These are phyloP conservation scores for Jacana jacana DNA, from an alignment of 2,113 vertebrate genomes.

Conservation along the genomic window DNA sequence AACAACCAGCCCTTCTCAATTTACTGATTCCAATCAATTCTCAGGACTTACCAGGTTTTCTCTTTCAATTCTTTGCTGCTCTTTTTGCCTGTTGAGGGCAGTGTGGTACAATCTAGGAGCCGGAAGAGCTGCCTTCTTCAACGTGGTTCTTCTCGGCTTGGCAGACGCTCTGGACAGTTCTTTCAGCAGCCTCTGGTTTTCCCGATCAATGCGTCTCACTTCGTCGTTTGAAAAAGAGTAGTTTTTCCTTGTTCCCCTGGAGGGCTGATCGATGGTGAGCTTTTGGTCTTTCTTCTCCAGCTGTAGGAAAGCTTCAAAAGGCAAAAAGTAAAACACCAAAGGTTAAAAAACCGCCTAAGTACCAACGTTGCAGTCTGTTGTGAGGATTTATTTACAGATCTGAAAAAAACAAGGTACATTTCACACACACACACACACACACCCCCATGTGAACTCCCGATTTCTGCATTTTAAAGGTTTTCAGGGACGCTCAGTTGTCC, in stretches of 20 bases:
- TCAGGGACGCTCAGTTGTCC: not conserved
- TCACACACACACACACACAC: too few species aligned
- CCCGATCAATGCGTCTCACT: slow-evolving; percentile 85
- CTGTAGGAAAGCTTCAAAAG: slow-evolving; percentile 79
- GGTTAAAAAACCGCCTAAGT: not conserved
- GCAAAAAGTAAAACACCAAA: not conserved
- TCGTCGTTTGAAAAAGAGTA: slow-evolving; percentile 89
- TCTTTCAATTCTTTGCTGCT: slow-evolving; percentile 90
- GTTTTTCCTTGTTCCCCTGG: slow-evolving; percentile 79
- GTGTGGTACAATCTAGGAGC: slow-evolving; percentile 80
- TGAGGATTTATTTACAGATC: not conserved
- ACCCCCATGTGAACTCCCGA: not conserved
- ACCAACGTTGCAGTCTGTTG: not conserved
- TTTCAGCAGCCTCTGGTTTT: slow-evolving; percentile 90
- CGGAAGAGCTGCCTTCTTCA: slow-evolving; percentile 53
- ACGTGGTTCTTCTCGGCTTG: slow-evolving; percentile 58
- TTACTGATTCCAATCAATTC: not conserved
- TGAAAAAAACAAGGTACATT: not conserved
- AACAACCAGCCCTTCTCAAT: not conserved
- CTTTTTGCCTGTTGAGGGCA: slow-evolving; percentile 87
- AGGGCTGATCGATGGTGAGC: slow-evolving; percentile 65
- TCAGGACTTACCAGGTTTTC: slow-evolving; percentile 89
- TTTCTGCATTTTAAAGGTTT: not conserved
- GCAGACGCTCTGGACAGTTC: slow-evolving; percentile 81
- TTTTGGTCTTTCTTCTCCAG: slow-evolving; percentile 77